phyloP scores from a whole-genome alignment of 2,888 invertebrate genomes.

The Drosophila paucipuncta region DNA sequence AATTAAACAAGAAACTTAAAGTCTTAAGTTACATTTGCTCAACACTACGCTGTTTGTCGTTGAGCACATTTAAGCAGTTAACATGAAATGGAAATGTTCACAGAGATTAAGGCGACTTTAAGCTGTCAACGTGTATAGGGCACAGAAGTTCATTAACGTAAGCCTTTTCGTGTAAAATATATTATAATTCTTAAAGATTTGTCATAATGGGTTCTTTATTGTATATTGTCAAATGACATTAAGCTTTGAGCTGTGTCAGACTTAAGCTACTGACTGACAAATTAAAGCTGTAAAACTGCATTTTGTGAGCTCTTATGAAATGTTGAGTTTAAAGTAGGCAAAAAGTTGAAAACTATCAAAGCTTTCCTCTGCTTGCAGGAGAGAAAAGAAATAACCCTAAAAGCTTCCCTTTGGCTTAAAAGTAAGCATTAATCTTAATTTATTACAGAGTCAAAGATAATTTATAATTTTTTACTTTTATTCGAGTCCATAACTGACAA shows the following conservation, averaged over 20 bases:
- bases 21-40: constrained; percentile 12
- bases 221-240: neutral
- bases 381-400: neutral
- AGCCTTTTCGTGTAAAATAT: neutral
- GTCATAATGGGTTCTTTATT: too few relatives aligned
- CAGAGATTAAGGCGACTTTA: constrained; percentile 11
- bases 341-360: neutral
- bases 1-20: constrained; percentile 3
- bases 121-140: constrained; percentile 1
- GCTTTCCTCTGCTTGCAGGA: neutral
- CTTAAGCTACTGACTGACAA: neutral
- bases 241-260: neutral
- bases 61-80: neutral
- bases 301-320: neutral
- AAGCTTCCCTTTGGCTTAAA: neutral
- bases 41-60: neutral
- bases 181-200: neutral
- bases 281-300: neutral
- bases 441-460: neutral
- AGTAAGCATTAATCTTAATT: neutral
- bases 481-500: neutral
- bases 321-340: neutral
- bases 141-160: neutral
- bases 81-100: neutral
- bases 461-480: neutral